Conservation (phyloP, 2,888 invertebrate genomes). For the Ctena decussata region DNA sequence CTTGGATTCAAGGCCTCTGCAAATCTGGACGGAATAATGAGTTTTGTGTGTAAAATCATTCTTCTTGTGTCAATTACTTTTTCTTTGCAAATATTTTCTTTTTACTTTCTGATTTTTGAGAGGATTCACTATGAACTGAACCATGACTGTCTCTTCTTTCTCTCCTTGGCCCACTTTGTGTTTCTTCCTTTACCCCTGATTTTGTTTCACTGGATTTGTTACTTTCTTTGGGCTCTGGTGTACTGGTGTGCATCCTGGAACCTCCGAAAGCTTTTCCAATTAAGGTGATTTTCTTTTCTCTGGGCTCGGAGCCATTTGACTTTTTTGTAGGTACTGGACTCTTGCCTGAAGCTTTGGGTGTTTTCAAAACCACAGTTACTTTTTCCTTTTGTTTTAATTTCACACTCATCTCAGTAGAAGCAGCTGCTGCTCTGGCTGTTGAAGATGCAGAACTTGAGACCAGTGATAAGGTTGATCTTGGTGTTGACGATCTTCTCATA, state of each 20-base stretch:
- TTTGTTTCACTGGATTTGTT: neutral
- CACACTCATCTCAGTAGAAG: neutral
- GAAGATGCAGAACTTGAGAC: neutral
- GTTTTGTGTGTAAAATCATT: neutral
- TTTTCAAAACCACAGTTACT: neutral
- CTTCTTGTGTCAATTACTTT: neutral
- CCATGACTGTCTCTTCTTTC: slow-evolving; percentile 52
- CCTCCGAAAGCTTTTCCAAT: neutral
- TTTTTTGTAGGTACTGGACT: neutral
- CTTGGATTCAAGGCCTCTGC: slow-evolving; percentile 3
- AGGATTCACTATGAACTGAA: slow-evolving; percentile 55
- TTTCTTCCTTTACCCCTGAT: neutral
- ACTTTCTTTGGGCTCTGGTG: neutral
- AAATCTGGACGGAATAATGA: slow-evolving; percentile 2
- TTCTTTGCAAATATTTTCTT: neutral
- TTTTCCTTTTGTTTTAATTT: neutral
- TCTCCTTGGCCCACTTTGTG: neutral
- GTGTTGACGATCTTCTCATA: slow-evolving; percentile 19
- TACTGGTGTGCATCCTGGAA: neutral
- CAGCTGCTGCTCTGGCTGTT: neutral
- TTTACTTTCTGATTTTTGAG: slow-evolving; percentile 37
- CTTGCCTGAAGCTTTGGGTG: neutral
- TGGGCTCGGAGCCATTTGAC: neutral
- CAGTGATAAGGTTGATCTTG: neutral
- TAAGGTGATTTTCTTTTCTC: neutral